These are phyloP conservation scores for Gymnogyps californianus DNA, from an alignment of 2,113 vertebrate genomes.

Conservation along the genomic window DNA sequence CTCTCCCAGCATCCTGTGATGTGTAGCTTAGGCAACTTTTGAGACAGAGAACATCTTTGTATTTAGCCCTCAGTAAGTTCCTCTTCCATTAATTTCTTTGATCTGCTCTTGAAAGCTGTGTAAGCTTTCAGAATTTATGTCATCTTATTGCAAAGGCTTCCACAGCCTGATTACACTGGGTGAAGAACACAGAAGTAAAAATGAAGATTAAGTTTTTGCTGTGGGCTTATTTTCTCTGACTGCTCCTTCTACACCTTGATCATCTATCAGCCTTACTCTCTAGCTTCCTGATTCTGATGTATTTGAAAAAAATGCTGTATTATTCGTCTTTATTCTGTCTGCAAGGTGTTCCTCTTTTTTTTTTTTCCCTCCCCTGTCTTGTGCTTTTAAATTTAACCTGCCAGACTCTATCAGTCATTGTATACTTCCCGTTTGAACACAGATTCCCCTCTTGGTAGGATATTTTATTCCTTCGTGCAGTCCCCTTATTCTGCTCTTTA, in stretches of 20 bases:
- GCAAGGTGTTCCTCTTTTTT: background rate
- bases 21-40: background rate
- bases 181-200: background rate
- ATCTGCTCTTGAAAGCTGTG: background rate
- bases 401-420: background rate
- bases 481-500: background rate
- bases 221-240: background rate
- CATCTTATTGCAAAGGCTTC: background rate
- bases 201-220: background rate
- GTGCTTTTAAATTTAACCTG: background rate
- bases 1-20: background rate
- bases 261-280: background rate
- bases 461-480: background rate
- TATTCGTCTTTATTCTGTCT: background rate
- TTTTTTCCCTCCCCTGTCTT: background rate
- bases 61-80: background rate
- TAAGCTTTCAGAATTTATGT: constrained; percentile 10
- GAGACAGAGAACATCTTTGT: background rate
- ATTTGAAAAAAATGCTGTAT: background rate
- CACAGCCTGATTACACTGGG: background rate
- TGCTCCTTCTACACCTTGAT: background rate
- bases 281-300: background rate
- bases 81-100: background rate
- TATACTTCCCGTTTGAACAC: background rate
- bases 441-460: background rate